Evolutionary conservation across 1,140 invertebrate genomes (phyloP).

Genomic region (Dermatophagoides farinae): DNA sequence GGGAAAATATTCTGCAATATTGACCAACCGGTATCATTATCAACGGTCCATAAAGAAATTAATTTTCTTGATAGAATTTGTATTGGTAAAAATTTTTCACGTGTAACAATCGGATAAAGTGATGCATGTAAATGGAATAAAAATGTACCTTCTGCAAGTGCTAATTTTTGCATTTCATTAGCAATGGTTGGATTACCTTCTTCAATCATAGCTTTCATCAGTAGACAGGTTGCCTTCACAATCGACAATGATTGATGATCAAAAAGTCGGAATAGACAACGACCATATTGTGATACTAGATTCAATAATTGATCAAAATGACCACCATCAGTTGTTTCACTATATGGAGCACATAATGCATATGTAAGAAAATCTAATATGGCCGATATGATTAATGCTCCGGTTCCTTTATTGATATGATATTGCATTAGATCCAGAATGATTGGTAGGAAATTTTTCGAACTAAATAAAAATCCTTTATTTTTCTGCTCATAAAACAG

Average conservation of each 20-base stretch:
- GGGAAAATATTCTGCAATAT: conserved; percentile 61
- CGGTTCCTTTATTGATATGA: conserved; percentile 57
- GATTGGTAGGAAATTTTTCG: conserved; percentile 73
- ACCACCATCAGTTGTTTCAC: conserved; percentile 92
- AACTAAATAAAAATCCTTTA: conserved; percentile 82
- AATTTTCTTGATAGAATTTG: conserved; percentile 82
- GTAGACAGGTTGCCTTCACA: conserved; percentile 87
- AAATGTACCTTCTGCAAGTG: conserved; percentile 87
- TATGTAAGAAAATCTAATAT: conserved; percentile 99
- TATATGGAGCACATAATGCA: conserved; percentile 91
- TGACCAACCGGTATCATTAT: conserved; percentile 72
- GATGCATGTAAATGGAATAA: conserved; percentile 77
- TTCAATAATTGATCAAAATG: conserved; percentile 87
- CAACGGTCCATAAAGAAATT: conserved; percentile 91
- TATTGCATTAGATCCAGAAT: conserved; percentile 83
- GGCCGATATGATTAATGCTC: conserved; percentile 44
- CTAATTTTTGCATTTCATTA: conserved; percentile 80
- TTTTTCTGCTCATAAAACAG: conserved; percentile 90
- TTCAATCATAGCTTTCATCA: conserved; percentile 92
- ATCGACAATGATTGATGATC: conserved; percentile 93
- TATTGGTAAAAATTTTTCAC: conserved; percentile 48
- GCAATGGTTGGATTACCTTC: conserved; percentile 79
- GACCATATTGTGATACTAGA: conserved; percentile 73
- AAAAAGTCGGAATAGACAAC: conserved; percentile 78
- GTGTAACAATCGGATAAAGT: conserved; percentile 56